Conservation (phyloP, 2,797 vertebrate species). For the Mormyrops attenuatus region DNA sequence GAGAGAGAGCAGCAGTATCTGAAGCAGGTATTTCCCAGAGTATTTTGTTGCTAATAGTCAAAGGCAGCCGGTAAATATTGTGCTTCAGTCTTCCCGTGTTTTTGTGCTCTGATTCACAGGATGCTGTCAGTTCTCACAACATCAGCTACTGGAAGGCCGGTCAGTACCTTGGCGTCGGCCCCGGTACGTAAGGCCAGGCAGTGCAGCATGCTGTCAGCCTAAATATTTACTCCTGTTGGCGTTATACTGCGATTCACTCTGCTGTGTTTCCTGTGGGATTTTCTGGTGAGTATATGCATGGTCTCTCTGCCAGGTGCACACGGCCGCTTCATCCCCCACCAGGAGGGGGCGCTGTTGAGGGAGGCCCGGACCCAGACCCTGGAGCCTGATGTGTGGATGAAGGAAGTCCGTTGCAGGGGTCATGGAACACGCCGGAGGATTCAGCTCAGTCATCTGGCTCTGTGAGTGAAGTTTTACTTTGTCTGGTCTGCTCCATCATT, state of each 20-base stretch:
- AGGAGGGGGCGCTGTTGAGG: constrained; percentile 49
- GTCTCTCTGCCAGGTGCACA: constrained; percentile 70
- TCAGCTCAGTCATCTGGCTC: constrained; percentile 56
- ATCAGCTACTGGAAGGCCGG: constrained; percentile 78
- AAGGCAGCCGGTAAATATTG: neutral
- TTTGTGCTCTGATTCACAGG: constrained; percentile 53
- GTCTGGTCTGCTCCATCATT: neutral
- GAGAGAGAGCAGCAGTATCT: neutral
- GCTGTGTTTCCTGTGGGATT: neutral
- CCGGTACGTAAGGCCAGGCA: constrained; percentile 58
- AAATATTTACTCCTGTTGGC: neutral
- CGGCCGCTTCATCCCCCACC: constrained; percentile 65
- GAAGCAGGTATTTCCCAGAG: neutral
- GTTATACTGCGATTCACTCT: neutral
- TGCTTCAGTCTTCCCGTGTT: neutral
- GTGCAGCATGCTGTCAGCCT: neutral
- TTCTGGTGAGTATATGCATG: neutral
- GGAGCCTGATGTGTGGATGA: constrained; percentile 80
- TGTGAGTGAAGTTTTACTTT: constrained; percentile 61
- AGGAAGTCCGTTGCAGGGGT: constrained; percentile 70
- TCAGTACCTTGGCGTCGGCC: constrained; percentile 85
- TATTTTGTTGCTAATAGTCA: neutral
- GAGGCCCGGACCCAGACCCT: constrained; percentile 84
- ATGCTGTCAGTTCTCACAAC: constrained; percentile 80
- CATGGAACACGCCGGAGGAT: constrained; percentile 74